Evolutionary conservation across 1,140 invertebrate species (phyloP).

Genomic region (Carposina sasakii): DNA sequence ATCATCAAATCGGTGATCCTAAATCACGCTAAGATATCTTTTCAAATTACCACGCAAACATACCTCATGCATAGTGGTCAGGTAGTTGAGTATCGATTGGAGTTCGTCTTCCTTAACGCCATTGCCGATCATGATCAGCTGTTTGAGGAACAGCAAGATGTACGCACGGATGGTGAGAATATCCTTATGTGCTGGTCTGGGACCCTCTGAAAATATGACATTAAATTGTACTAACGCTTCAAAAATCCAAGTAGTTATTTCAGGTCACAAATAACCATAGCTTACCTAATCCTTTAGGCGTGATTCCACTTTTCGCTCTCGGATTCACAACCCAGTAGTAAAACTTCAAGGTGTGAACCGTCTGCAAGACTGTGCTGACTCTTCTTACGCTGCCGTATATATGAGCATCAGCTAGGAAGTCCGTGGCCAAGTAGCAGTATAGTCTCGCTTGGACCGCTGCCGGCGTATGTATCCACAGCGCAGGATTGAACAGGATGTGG

Average conservation of each 20-base stretch:
- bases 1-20: no score
- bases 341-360: constrained; percentile 98
- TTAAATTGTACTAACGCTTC: no score
- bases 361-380: constrained; percentile 97
- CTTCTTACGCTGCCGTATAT: constrained; percentile 97
- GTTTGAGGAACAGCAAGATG: constrained; percentile 96
- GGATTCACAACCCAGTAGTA: constrained; percentile 99
- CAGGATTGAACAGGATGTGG: constrained; percentile 98
- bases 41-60: constrained; percentile 24
- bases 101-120: constrained; percentile 99
- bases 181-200: constrained; percentile 93
- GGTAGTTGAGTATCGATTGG: constrained; percentile 97
- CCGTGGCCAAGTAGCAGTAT: constrained; percentile 97
- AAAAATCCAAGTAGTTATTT: not conserved
- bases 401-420: constrained; percentile 97
- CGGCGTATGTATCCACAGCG: constrained; percentile 98
- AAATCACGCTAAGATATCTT: no score
- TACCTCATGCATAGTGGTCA: constrained; percentile 97
- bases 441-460: constrained; percentile 94
- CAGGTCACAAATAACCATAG: constrained; percentile 7
- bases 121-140: constrained; percentile 96
- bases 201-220: constrained; percentile 87
- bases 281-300: constrained; percentile 94
- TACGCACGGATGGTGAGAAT: constrained; percentile 95
- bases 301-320: constrained; percentile 93